phyloP scores from a whole-genome alignment of 2,888 invertebrate species.

The Ophraella communa region DNA sequence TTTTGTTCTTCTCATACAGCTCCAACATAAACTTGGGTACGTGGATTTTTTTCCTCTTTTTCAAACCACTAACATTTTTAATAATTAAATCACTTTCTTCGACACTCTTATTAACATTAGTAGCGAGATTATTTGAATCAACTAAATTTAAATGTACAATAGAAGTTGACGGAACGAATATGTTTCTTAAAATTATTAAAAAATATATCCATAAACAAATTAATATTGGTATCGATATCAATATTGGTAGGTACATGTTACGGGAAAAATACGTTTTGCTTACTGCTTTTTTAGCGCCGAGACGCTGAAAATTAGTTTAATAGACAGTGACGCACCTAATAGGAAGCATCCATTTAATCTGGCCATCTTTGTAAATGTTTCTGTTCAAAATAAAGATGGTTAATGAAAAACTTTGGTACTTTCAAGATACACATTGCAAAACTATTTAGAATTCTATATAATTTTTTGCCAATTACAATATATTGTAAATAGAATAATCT shows the following conservation, averaged over 20 bases:
- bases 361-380: no score
- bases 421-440: no score
- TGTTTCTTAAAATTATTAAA: constrained; percentile 38
- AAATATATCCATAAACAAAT: constrained; percentile 44
- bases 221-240: constrained; percentile 41
- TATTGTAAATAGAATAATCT: no score
- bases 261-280: constrained; percentile 5
- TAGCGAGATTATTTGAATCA: constrained; percentile 27
- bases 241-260: constrained; percentile 38
- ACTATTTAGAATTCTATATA: no score
- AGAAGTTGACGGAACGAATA: constrained; percentile 32
- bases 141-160: constrained; percentile 45
- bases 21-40: constrained; percentile 59
- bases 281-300: constrained; percentile 41
- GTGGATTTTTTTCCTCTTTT: constrained; percentile 46
- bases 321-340: constrained; percentile 26
- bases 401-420: no score
- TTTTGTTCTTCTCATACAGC: constrained; percentile 55
- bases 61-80: constrained; percentile 17
- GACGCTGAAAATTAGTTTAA: constrained; percentile 44
- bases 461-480: no score
- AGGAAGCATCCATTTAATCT: background rate
- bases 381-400: no score
- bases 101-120: background rate
- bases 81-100: background rate